Conservation (phyloP, 37 sponge, comb jelly and placozoan genomes). For the Agelas oroides region DNA sequence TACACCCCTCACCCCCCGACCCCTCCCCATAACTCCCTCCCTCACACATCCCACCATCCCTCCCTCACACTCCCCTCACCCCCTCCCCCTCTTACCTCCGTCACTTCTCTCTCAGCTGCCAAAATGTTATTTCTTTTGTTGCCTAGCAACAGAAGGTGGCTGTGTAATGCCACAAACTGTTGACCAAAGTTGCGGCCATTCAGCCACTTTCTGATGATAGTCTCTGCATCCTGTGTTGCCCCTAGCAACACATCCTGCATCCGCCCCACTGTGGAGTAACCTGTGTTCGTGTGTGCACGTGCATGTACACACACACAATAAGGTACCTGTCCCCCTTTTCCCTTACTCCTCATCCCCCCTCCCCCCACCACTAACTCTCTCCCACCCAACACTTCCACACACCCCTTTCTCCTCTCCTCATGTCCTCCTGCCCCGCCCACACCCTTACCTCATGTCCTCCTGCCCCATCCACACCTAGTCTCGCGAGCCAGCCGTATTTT, state of each 20-base stretch:
- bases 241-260: constrained; percentile 34
- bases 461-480: too few relatives aligned
- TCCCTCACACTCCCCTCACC: not conserved
- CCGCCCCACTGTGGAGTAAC: not conserved
- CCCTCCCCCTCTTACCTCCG: too few relatives aligned
- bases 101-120: not conserved
- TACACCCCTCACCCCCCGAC: not conserved
- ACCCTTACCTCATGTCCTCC: too few relatives aligned
- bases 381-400: too few relatives aligned
- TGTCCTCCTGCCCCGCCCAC: too few relatives aligned
- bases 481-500: too few relatives aligned
- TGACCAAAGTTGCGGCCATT: constrained; percentile 25
- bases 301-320: not conserved
- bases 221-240: constrained; percentile 25
- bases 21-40: too few relatives aligned
- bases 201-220: constrained; percentile 20
- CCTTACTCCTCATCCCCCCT: too few relatives aligned
- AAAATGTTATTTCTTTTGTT: not conserved
- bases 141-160: not conserved
- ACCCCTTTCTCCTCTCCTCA: too few relatives aligned
- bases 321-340: too few relatives aligned
- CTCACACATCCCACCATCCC: too few relatives aligned
- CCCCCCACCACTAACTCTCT: too few relatives aligned
- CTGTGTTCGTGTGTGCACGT: not conserved
- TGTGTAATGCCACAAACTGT: not conserved